These are phyloP conservation scores for Aleiodes sp. DNA, from an alignment of 1,140 invertebrate genomes.

Conservation along the genomic window DNA sequence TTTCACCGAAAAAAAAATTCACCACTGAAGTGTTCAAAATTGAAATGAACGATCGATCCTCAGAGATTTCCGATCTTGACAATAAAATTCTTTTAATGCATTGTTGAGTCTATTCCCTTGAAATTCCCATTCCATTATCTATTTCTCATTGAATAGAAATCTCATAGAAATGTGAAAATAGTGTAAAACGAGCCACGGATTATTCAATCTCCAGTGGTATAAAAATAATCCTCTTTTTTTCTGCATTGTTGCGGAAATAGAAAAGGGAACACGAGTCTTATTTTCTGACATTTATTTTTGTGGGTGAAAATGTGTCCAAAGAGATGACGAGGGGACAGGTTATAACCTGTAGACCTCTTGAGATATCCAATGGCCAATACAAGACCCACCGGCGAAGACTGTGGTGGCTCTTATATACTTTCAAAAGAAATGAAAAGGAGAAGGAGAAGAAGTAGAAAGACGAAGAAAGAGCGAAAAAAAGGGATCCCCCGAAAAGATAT, in stretches of 20 bases:
- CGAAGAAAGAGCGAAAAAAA: constrained; percentile 33
- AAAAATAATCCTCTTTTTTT: constrained; percentile 10
- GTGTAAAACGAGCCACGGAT: constrained; percentile 3
- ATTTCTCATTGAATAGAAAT: neutral
- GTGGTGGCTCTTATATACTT: neutral
- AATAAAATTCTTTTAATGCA: neutral
- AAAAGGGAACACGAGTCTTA: neutral
- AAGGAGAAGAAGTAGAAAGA: neutral
- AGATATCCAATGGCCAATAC: constrained; percentile 11
- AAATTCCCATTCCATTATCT: neutral
- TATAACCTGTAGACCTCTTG: constrained; percentile 10
- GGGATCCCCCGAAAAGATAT: constrained; percentile 42
- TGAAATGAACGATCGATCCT: no score
- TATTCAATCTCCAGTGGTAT: neutral
- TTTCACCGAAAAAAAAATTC: no score
- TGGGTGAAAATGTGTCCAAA: neutral
- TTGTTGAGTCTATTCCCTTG: neutral
- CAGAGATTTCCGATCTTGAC: no score
- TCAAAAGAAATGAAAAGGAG: constrained; percentile 7
- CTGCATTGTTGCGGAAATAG: constrained; percentile 29
- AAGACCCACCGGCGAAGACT: constrained; percentile 8
- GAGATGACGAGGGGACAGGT: constrained; percentile 7
- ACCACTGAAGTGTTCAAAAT: no score
- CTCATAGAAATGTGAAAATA: neutral
- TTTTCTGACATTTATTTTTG: neutral